phyloP scores from a whole-genome alignment of 1,140 invertebrate genomes.

The Vanessa atalanta region DNA sequence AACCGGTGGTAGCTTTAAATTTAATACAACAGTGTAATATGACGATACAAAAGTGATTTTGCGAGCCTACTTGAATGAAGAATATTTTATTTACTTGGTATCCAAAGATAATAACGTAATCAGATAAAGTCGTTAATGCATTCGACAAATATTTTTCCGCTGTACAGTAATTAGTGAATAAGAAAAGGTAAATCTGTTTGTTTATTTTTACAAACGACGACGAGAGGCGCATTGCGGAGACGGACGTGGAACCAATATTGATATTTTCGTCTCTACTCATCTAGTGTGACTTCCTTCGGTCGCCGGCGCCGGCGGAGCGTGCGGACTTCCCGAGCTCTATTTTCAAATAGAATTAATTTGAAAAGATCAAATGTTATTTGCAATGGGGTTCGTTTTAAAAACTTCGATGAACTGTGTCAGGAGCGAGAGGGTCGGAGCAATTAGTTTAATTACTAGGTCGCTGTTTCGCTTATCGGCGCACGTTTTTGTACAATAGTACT shows the following conservation, averaged over 20 bases:
- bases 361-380: neutral
- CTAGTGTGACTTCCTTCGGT: constrained; percentile 5
- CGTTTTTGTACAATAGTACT: neutral
- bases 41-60: too few species aligned
- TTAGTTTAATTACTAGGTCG: neutral
- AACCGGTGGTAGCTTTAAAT: too few species aligned
- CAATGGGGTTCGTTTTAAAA: neutral
- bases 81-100: too few species aligned
- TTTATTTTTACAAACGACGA: constrained; percentile 1
- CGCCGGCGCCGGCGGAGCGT: neutral
- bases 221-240: constrained; percentile 9
- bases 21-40: too few species aligned
- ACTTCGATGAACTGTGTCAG: neutral
- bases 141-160: too few species aligned
- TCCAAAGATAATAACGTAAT: too few species aligned
- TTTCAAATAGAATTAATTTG: neutral
- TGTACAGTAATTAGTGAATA: too few species aligned
- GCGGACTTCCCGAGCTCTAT: neutral
- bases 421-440: neutral
- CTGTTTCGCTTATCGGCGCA: neutral
- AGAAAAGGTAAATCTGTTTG: neutral
- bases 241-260: constrained; percentile 19
- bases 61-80: too few species aligned
- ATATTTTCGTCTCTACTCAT: constrained; percentile 14
- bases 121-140: too few species aligned